Percentiles rank a stretch among this genome's conserved stretches.
These are phyloP conservation scores for Mythimna loreyi DNA, from an alignment of 2,888 invertebrate species.

Conservation along the genomic window DNA sequence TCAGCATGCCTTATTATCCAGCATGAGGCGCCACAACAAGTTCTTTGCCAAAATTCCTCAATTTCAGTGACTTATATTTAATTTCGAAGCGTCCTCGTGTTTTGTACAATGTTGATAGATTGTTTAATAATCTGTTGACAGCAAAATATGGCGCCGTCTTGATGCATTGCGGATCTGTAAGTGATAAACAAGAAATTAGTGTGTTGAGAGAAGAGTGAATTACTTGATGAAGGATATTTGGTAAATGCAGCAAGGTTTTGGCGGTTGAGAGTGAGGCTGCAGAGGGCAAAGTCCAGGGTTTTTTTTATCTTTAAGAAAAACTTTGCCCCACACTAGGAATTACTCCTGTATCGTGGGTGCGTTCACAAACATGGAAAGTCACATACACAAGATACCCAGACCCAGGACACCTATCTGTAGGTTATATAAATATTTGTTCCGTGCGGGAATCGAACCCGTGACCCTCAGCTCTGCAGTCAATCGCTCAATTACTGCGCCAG, in stretches of 20 bases:
- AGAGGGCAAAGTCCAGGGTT: neutral
- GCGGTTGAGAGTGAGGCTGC: neutral
- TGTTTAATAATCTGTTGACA: conserved; percentile 38
- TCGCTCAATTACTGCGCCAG: too few relatives aligned
- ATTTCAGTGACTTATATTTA: conserved; percentile 21
- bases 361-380: too few relatives aligned
- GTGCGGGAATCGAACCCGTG: too few relatives aligned
- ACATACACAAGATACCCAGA: too few relatives aligned
- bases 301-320: too few relatives aligned
- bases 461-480: too few relatives aligned
- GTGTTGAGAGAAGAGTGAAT: conserved; percentile 19
- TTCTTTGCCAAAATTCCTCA: conserved; percentile 36
- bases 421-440: too few relatives aligned
- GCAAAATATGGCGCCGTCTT: conserved; percentile 22
- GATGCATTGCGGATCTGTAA: neutral
- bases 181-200: conserved; percentile 27
- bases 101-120: conserved; percentile 21
- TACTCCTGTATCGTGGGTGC: too few relatives aligned
- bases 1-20: neutral
- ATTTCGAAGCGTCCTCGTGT: conserved; percentile 10
- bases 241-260: conserved; percentile 9
- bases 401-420: too few relatives aligned
- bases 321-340: too few relatives aligned
- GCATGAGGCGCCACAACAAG: conserved; percentile 14
- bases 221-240: conserved; percentile 3